Base-by-base conservation (phyloP, 2,888 invertebrate species). In the Orthonevra nobilis region DNA sequence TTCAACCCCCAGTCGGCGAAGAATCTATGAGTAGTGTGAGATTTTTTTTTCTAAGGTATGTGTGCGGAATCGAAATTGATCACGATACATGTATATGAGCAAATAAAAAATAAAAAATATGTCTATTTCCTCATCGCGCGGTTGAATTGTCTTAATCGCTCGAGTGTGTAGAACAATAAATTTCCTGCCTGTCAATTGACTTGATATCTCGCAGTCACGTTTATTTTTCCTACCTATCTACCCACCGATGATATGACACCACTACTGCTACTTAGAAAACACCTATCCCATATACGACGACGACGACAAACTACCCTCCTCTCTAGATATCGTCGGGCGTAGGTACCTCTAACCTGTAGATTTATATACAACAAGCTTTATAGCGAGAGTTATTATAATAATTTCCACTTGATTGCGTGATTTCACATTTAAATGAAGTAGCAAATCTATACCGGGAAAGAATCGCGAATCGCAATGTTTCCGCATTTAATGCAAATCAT, bases 361-460 rank as follows among this genome's bases (percentile, higher is more conserved):
- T n/a, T n/a, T n/a, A n/a, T n/a, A n/a, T n/a, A n/a, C n/a, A n/a
- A n/a, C n/a, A n/a, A 64, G 60, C 54, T 66, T 61, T n/a, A n/a
- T n/a, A 66, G 30, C 23, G 38, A 46, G 64, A 77, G 60, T 79
- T 73, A 68, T 73, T 68, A 73, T 79, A 79, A 79, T 79, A 79
- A 79, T 79, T 79, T 79, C 79, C 79, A 79, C 60, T 79, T 79
- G 73, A 79, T 79, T 79, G 73, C 73, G 72, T 73, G 79, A 73
- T 79, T 79, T 79, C 66, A 73, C 61, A 73, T 73, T 79, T 61
- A 54, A 79, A 73, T 79, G 36, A 56, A 72, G 68, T 44, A 36
- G 56, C 54, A 73, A 68, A 66, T 73, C 44, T 72, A 66, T 68
- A 73, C 54, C 48, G 66, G 61, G 79, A 79, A 79, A 66, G 70